Evolutionary conservation across 2,113 vertebrate genomes (phyloP), one percentile per base, ranked within the genome.

Genomic region (Sinocyclocheilus grahami): DNA sequence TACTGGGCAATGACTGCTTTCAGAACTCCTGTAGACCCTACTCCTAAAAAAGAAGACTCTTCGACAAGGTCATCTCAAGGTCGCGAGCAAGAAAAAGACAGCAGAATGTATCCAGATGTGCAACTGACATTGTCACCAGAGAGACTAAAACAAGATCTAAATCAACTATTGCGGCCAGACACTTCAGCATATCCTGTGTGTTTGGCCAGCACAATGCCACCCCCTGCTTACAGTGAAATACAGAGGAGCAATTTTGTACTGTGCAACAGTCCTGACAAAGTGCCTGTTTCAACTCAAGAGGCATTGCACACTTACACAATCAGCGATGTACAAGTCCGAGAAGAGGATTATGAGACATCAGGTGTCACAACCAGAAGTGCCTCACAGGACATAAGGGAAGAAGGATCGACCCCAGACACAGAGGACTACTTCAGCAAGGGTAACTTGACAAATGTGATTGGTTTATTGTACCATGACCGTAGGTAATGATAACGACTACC

Each of bases 301-400:
- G 92, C 90, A 87, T 94, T 94, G 92, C 93, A 94, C 93, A 94
- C 93, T 95, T 95, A 95, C 94, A 94, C 94, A 95, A 95, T 95
- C 90, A 90, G 92, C 75, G 95, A 97, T 93, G 90, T 86, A 89
- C 95, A 87, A 83, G 93, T 75, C 90, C 92, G 93, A 89, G 94
- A 96, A 88, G 95, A 95, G 89, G 95, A 96, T 92, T 95, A 94
- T 1, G 86, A 90, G 82, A 92, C 91, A 93, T 98, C 97, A 97
- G 97, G 97, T 96, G 95, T 96, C 93, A 91, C 95, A 93, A 95
- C 97, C 96, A 96, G 95, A 99, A 98, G 97, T 97, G 97, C 96
- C 97, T 97, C 97, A 93, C 96, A 96, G 86, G 95, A 97, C 82
- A 90, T 93, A 93, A 95, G 93, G 92, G 95, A 93, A 71, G 96